phyloP scores from a whole-genome alignment of 2,797 vertebrate species.

The Tadarida brasiliensis region DNA sequence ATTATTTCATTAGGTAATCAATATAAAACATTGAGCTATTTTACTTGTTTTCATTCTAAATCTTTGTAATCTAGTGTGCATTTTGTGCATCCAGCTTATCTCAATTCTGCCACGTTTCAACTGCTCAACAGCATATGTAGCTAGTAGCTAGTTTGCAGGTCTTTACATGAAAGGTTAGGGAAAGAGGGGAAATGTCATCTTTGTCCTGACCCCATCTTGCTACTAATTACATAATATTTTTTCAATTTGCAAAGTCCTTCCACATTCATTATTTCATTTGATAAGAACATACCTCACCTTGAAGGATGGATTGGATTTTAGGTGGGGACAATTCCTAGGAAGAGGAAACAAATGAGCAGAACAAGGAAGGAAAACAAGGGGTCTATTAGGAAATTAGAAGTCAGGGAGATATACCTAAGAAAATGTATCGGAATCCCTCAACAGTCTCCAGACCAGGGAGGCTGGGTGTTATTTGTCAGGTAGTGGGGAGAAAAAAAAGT shows the following conservation, averaged over 20 bases:
- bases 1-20: conserved; percentile 17
- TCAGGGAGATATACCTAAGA: neutral
- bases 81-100: neutral
- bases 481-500: neutral
- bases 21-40: neutral
- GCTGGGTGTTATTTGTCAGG: neutral
- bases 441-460: neutral
- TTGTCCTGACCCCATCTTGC: neutral
- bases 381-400: neutral
- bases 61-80: neutral
- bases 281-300: neutral
- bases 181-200: neutral
- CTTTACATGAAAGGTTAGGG: neutral
- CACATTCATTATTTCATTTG: neutral
- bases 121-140: neutral
- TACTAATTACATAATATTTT: neutral
- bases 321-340: neutral
- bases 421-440: neutral
- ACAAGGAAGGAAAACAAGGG: neutral
- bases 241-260: neutral
- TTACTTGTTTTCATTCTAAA: conserved; percentile 21
- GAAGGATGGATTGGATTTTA: neutral
- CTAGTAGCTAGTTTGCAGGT: neutral
- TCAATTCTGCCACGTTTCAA: neutral
- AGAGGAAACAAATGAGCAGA: neutral